A percentile compares a stretch with the other conserved stretches of the same genome.
Conservation (phyloP, 2,113 vertebrate species). For the Larimichthys crocea region DNA sequence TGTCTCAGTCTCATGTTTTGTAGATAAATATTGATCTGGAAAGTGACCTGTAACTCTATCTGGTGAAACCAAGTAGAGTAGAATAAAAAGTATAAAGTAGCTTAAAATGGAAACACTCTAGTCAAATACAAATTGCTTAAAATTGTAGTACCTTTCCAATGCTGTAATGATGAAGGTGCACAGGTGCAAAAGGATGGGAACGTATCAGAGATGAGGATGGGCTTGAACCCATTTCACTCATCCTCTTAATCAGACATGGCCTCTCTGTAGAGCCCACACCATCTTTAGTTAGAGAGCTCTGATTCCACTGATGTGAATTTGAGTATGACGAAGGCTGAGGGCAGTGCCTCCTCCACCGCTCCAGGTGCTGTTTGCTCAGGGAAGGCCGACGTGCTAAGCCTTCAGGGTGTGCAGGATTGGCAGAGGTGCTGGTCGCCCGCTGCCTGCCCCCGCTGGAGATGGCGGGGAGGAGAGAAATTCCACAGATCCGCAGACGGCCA, state of each 20-base stretch:
- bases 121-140: not conserved
- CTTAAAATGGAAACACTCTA: not conserved
- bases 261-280: slow-evolving; percentile 11
- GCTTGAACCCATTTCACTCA: slow-evolving; percentile 20
- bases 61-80: not conserved
- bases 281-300: slow-evolving; percentile 41
- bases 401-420: slow-evolving; percentile 33
- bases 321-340: slow-evolving; percentile 56
- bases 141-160: too few relatives aligned
- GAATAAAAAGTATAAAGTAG: not conserved
- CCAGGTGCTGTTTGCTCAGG: slow-evolving; percentile 66
- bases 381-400: slow-evolving; percentile 45
- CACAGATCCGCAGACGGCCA: slow-evolving; percentile 71
- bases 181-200: not conserved
- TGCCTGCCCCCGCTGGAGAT: slow-evolving; percentile 54
- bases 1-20: not conserved
- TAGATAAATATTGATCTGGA: not conserved
- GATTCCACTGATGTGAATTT: slow-evolving; percentile 42
- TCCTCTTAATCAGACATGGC: slow-evolving; percentile 44
- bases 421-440: slow-evolving; percentile 30
- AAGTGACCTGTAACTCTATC: not conserved
- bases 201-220: not conserved
- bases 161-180: not conserved
- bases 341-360: slow-evolving; percentile 14
- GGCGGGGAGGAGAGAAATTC: slow-evolving; percentile 80